Percentiles rank a stretch among this genome's conserved stretches.
phyloP scores from a whole-genome alignment of 2,797 vertebrate genomes.

The Lepus oiostolus region DNA sequence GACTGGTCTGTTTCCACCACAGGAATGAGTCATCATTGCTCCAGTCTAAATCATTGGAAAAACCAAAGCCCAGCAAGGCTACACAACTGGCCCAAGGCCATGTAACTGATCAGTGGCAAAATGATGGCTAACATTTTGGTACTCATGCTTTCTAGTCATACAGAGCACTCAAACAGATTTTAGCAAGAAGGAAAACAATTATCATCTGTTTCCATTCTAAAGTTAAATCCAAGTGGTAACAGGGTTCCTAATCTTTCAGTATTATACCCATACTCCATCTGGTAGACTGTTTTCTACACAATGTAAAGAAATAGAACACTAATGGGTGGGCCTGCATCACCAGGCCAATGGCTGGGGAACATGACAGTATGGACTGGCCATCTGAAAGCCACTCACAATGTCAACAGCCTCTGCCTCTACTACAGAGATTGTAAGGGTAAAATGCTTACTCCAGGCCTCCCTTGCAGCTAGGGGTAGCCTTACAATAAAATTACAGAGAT shows the following conservation, averaged over 20 bases:
- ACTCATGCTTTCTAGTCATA: background rate
- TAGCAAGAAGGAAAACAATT: background rate
- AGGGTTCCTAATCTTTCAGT: background rate
- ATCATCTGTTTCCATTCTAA: background rate
- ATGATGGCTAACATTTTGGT: background rate
- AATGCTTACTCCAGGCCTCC: background rate
- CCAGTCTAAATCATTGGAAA: background rate
- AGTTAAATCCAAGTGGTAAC: background rate
- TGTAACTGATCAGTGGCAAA: background rate
- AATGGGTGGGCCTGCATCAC: background rate
- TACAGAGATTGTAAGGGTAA: background rate
- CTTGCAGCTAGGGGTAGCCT: background rate
- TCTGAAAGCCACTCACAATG: background rate
- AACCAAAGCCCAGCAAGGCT: background rate
- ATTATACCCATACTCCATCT: background rate
- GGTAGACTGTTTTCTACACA: background rate
- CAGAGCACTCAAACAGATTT: background rate
- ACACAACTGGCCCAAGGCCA: background rate
- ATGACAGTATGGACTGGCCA: background rate
- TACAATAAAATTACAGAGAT: background rate
- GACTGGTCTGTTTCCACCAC: background rate
- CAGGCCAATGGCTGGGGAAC: too few species aligned
- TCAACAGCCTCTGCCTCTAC: background rate
- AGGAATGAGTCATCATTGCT: background rate
- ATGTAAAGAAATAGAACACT: background rate